Evolutionary conservation across 2,797 vertebrate species (phyloP).

Genomic region (Tiaroga cobitis): DNA sequence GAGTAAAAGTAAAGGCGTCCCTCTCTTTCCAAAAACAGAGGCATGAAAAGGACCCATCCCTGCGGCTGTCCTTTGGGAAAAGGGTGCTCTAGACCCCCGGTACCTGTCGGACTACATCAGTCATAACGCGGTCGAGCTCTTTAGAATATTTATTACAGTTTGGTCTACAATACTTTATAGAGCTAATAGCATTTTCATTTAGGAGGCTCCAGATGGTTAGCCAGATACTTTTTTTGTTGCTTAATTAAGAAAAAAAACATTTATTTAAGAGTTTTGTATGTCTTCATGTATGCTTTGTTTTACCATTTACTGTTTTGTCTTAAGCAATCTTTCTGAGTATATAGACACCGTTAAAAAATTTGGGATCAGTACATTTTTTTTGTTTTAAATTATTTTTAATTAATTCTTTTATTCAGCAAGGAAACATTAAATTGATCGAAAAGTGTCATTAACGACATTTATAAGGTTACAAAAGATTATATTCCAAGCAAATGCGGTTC

Average conservation of each 20-base stretch:
- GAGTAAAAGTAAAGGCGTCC: background rate
- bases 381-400: background rate
- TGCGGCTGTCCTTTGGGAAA: slow-evolving; percentile 32
- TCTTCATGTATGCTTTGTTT: background rate
- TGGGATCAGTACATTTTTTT: background rate
- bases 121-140: background rate
- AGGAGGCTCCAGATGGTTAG: slow-evolving; percentile 49
- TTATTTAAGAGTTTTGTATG: slow-evolving; percentile 12
- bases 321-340: background rate
- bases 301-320: background rate
- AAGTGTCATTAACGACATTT: background rate
- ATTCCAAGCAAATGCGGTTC: background rate
- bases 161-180: slow-evolving; percentile 45
- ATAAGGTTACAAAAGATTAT: background rate
- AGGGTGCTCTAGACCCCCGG: slow-evolving; percentile 9
- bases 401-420: background rate
- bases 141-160: slow-evolving; percentile 47
- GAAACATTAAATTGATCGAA: background rate
- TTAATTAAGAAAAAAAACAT: background rate
- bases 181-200: slow-evolving; percentile 41
- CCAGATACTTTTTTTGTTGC: background rate
- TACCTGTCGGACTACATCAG: slow-evolving; percentile 5
- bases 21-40: slow-evolving; percentile 18
- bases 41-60: slow-evolving; percentile 1
- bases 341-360: background rate